Conservation (phyloP, 2,797 vertebrate species). For the Gallirallus australis region DNA sequence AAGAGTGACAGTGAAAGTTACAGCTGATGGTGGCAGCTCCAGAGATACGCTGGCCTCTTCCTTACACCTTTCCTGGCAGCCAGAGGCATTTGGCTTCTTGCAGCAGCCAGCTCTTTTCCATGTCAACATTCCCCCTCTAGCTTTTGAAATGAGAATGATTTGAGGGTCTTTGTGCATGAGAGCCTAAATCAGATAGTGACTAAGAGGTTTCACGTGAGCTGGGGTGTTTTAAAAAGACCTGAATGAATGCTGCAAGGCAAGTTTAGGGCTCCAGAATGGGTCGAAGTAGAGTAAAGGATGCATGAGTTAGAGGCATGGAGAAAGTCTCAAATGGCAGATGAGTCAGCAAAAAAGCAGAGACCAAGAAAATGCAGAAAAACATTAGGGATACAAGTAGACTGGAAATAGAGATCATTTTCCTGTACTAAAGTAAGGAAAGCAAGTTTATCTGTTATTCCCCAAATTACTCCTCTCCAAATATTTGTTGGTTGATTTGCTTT, state of each 20-base stretch:
- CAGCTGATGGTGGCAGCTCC: neutral
- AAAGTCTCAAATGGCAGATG: slow-evolving; percentile 18
- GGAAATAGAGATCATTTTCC: slow-evolving; percentile 49
- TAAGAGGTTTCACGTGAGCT: slow-evolving; percentile 17
- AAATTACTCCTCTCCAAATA: slow-evolving; percentile 58
- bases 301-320: neutral
- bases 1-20: neutral
- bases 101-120: neutral
- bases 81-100: neutral
- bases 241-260: neutral
- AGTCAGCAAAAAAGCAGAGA: neutral
- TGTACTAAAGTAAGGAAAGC: slow-evolving; percentile 8
- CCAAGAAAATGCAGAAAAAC: slow-evolving; percentile 12
- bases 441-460: slow-evolving; percentile 34
- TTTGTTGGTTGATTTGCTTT: slow-evolving; percentile 53
- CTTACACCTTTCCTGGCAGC: neutral
- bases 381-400: neutral
- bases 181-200: slow-evolving; percentile 28
- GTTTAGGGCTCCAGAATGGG: neutral
- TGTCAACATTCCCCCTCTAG: neutral
- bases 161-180: neutral
- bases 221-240: neutral
- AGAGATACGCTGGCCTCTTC: neutral
- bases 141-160: neutral
- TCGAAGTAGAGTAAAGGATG: neutral